These are phyloP conservation scores for Megalops atlanticus DNA, from an alignment of 2,113 vertebrate species.

Conservation along the genomic window DNA sequence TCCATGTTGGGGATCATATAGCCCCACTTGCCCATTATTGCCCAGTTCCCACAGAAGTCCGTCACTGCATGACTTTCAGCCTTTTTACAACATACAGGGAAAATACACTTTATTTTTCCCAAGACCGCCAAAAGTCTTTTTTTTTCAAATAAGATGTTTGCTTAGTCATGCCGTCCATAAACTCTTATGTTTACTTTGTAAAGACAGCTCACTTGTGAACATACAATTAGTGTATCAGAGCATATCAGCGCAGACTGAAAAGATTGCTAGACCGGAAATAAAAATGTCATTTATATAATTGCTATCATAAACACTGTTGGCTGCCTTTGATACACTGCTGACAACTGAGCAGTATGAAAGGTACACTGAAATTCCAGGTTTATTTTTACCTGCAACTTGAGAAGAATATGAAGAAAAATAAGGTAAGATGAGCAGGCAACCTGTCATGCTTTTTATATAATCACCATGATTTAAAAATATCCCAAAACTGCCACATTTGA, in stretches of 20 bases:
- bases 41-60: too few relatives aligned
- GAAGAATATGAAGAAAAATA: background rate
- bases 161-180: background rate
- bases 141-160: background rate
- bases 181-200: background rate
- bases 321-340: background rate
- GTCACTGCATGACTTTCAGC: too few relatives aligned
- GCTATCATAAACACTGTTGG: background rate
- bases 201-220: background rate
- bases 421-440: background rate
- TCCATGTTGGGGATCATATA: too few relatives aligned
- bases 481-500: background rate
- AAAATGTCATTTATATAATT: background rate
- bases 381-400: background rate
- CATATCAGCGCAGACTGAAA: background rate
- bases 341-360: background rate
- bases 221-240: background rate
- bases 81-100: too few relatives aligned
- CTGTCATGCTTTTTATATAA: background rate
- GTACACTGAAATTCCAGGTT: background rate
- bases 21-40: background rate
- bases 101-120: too few relatives aligned
- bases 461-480: background rate
- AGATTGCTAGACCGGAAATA: background rate
- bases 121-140: too few relatives aligned